Percentiles rank a stretch among this genome's conserved stretches.
These are phyloP conservation scores for Meloidogyne chitwoodi DNA, from an alignment of 1,140 invertebrate genomes.

Conservation along the genomic window DNA sequence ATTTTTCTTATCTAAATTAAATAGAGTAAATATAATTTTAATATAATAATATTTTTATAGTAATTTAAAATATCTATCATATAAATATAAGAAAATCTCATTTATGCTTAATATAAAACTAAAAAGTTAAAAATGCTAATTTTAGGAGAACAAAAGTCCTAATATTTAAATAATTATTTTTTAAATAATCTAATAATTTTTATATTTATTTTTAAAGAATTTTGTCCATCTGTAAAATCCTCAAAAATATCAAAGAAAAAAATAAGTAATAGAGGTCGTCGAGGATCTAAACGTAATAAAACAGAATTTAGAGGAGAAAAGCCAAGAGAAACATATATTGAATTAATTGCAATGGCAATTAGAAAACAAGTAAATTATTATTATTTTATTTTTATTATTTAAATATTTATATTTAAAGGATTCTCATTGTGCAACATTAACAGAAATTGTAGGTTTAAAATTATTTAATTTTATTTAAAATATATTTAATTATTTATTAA, in stretches of 20 bases:
- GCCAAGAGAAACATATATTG: constrained; percentile 28
- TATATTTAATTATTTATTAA: no score
- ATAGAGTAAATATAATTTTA: no score
- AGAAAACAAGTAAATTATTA: not conserved
- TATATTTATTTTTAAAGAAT: not conserved
- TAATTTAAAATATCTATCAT: no score
- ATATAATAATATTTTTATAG: no score
- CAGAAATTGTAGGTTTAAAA: constrained; percentile 19
- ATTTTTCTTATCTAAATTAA: no score
- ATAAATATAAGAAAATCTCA: no score
- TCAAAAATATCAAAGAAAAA: not conserved
- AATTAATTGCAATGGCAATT: constrained; percentile 29
- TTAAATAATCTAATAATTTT: no score
- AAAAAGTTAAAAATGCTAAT: no score
- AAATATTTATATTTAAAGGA: constrained; percentile 19
- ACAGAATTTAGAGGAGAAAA: constrained; percentile 17
- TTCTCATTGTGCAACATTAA: constrained; percentile 26
- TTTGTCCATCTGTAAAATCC: not conserved
- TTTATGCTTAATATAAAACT: no score
- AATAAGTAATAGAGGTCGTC: not conserved
- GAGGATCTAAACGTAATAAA: not conserved
- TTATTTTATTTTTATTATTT: not conserved
- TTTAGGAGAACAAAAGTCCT: no score
- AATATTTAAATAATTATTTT: no score
- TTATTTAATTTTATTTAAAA: no score